Evolutionary conservation across 2,888 invertebrate genomes (phyloP), one percentile per base, ranked within the genome.

Genomic region (Altica lythri): DNA sequence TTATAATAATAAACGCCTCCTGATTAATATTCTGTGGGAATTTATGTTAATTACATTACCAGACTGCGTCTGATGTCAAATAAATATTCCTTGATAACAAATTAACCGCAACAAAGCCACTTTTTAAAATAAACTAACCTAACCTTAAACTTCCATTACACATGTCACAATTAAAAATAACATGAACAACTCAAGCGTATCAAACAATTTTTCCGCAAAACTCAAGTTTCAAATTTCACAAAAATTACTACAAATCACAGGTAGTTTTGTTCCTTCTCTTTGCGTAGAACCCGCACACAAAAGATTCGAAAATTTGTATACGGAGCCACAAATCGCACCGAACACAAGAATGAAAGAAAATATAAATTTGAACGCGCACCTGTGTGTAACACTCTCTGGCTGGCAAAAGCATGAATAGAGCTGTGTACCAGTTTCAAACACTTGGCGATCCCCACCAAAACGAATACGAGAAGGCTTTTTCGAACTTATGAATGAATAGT

Each of bases 401-500:
- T 50, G 35, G 38, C 59, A 34, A 53, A 22, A 40, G 22, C 40
- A 55, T 60, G 60, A 60, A 60, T 60, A 59, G 56, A 55, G 55
- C 53, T 44, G 57, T 50, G 57, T 40, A 40, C 51, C 55, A 53
- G 59, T 53, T 59, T 60, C 59, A 60, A 66, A 67, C 67, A 66
- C 62, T 58, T 57, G 57, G 68, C 65, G 64, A 63, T 60, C 57
- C 65, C 69, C 69, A 68, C 71, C 70, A 68, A n/a, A n/a, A 68
- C 68, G 66, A 61, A 52, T 57, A 59, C 16, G 42, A 17, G n/a
- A n/a, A n/a, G n/a, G n/a, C n/a, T n/a, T n/a, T 4, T 3, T 46
- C 57, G 60, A 65, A 67, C 71, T 79, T 79, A 80, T 80, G 80
- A 80, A 80, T 80, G 80, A 79, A 80, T 77, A 77, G 74, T 68